phyloP scores from a whole-genome alignment of 2,888 invertebrate species.

The Lypha dubia region DNA sequence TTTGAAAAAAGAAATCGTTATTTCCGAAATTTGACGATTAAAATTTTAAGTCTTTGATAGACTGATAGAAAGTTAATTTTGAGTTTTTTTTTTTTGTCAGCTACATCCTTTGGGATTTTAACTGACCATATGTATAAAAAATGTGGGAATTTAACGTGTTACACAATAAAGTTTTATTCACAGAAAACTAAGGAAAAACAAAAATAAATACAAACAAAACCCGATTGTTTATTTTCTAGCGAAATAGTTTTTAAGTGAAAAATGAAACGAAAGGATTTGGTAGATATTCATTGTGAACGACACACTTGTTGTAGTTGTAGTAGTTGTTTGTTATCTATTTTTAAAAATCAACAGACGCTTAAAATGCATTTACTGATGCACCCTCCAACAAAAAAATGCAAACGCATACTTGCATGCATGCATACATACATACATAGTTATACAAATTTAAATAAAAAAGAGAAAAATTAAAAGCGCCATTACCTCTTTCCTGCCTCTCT shows the following conservation, averaged over 20 bases:
- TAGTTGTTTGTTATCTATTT: slow-evolving; percentile 53
- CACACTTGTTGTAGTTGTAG: slow-evolving; percentile 18
- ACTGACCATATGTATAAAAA: not conserved
- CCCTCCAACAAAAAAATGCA: slow-evolving; percentile 6
- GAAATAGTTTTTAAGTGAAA: slow-evolving; percentile 44
- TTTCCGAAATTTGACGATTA: too few relatives aligned
- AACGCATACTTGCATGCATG: too few relatives aligned
- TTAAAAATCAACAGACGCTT: slow-evolving; percentile 63
- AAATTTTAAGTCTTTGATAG: too few relatives aligned
- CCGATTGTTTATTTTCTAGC: slow-evolving; percentile 43
- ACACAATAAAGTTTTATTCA: slow-evolving; percentile 16
- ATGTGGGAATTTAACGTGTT: slow-evolving; percentile 34
- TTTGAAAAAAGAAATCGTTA: too few relatives aligned
- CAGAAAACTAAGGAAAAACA: slow-evolving; percentile 19
- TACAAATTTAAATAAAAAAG: slow-evolving; percentile 6
- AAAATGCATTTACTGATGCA: slow-evolving; percentile 62
- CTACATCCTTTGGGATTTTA: too few relatives aligned
- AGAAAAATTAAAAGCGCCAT: not conserved
- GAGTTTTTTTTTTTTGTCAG: too few relatives aligned
- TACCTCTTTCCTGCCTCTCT: not conserved
- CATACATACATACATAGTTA: not conserved
- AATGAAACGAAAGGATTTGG: slow-evolving; percentile 53
- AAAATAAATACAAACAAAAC: slow-evolving; percentile 11
- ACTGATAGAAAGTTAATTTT: too few relatives aligned
- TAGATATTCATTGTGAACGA: slow-evolving; percentile 23